Evolutionary conservation across 2,888 invertebrate genomes (phyloP).

Genomic region (Oasisia sp.): DNA sequence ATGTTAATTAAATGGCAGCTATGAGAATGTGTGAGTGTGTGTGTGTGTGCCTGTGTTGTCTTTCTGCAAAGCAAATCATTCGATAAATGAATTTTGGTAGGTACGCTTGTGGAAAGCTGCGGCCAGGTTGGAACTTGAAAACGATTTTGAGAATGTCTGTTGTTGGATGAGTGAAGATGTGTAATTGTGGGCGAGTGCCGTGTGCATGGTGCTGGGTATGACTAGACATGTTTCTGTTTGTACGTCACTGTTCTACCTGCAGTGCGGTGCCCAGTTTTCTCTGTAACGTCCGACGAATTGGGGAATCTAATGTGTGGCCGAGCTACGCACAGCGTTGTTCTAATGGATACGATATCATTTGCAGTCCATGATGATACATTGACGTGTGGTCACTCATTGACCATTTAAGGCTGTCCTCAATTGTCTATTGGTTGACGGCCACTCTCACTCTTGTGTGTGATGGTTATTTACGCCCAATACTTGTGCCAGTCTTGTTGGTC

Average conservation of each 20-base stretch:
- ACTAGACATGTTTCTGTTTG: background rate
- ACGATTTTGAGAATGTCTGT: background rate
- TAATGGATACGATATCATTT: background rate
- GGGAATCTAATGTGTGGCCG: background rate
- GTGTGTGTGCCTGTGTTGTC: no score
- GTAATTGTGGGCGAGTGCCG: background rate
- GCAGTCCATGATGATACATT: no score
- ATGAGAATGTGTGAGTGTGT: background rate
- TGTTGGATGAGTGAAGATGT: background rate
- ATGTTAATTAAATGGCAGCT: background rate
- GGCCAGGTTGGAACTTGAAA: background rate
- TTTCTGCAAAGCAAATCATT: background rate
- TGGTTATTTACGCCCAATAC: background rate
- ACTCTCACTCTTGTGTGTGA: background rate
- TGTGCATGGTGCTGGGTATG: background rate
- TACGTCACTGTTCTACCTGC: background rate
- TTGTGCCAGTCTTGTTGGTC: background rate
- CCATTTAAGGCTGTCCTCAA: background rate
- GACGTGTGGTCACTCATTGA: background rate
- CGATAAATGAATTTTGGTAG: background rate
- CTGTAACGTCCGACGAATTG: background rate
- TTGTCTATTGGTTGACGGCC: background rate
- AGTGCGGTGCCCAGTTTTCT: background rate
- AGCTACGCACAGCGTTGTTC: background rate
- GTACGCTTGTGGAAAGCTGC: background rate